Conservation (phyloP, 1,140 invertebrate genomes). For the Eupristina koningsbergeri region DNA sequence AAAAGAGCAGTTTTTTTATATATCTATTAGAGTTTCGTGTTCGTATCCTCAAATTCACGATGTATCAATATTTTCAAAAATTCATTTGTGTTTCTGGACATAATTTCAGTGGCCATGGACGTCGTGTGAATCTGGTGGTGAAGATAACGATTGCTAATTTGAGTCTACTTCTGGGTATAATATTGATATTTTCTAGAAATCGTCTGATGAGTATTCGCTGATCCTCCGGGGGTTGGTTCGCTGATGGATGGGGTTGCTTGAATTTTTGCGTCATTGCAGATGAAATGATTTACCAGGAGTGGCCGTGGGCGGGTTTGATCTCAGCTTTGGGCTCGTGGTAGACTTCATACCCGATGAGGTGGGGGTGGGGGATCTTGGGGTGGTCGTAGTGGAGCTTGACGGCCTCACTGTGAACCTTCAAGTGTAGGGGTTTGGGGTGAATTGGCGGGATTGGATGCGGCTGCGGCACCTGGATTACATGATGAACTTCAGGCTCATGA, state of each 20-base stretch:
- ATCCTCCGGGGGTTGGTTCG: background rate
- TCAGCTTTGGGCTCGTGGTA: slow-evolving; percentile 63
- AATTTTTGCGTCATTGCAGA: background rate
- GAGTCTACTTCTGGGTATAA: background rate
- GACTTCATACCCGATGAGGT: slow-evolving; percentile 66
- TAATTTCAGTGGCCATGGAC: background rate
- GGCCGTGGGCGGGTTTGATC: slow-evolving; percentile 59
- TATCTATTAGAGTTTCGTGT: background rate
- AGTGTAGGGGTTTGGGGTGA: slow-evolving; percentile 65
- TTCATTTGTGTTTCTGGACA: background rate
- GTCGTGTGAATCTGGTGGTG: background rate
- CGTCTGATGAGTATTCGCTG: background rate
- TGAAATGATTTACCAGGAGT: slow-evolving; percentile 37
- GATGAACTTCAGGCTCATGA: slow-evolving; percentile 61
- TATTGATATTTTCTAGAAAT: background rate
- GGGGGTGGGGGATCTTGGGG: slow-evolving; percentile 61
- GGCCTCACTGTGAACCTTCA: slow-evolving; percentile 60
- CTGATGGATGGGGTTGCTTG: background rate
- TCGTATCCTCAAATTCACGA: background rate
- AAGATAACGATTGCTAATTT: background rate
- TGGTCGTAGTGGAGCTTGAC: slow-evolving; percentile 62
- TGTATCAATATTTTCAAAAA: background rate
- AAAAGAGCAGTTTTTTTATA: slow-evolving; percentile 22
- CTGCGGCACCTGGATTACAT: slow-evolving; percentile 64
- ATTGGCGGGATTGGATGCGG: slow-evolving; percentile 64